Base-by-base conservation (phyloP, 2,113 vertebrate species). In the Capreolus pygargus region DNA sequence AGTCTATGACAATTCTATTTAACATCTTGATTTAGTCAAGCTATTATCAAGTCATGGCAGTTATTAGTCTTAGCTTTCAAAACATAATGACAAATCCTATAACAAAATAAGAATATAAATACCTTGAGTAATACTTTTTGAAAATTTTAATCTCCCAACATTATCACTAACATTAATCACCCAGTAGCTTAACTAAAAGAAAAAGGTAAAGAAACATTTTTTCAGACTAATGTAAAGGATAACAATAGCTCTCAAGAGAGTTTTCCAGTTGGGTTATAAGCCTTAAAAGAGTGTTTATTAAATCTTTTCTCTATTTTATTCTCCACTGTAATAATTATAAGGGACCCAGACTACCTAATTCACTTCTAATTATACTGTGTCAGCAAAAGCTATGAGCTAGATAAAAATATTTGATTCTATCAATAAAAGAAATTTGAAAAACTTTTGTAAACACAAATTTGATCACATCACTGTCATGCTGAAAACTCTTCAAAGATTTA, bases 1-100 rank as follows among this genome's bases (percentile, higher is more conserved):
- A 93, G 50, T 47, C 27, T 94, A 97, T 95, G 85, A 91, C 89
- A 76, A 70, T 97, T 95, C 84, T 96, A 98, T 82, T 98, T 97
- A 97, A 95, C 0, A 0, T 86, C 87, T 95, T 98, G 83, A 96
- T 96, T 89, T 91, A 86, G 64, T 91, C 94, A 95, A 92, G 95
- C 94, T 94, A 93, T 61, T 84, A 78, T 89, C 61, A 96, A 89
- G 86, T 96, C 96, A 94, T 85, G 92, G 84, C 87, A 98, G 86
- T 95, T 81, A 98, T 52, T 91, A 8, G 95, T 61, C 5, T 67
- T 45, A n/a, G 97, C 95, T 94, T 54, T 94, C 76, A 98, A 83
- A 97, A 95, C 43, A 55, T 45, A 98, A 92, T 39, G 27, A 83
- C 50, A 96, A 97, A 92, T 96, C 21, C 85, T 96, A 7, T 94